Percentiles rank a stretch among this genome's conserved stretches.
phyloP scores from a whole-genome alignment of 2,113 vertebrate genomes.

The Cynocephalus volans region DNA sequence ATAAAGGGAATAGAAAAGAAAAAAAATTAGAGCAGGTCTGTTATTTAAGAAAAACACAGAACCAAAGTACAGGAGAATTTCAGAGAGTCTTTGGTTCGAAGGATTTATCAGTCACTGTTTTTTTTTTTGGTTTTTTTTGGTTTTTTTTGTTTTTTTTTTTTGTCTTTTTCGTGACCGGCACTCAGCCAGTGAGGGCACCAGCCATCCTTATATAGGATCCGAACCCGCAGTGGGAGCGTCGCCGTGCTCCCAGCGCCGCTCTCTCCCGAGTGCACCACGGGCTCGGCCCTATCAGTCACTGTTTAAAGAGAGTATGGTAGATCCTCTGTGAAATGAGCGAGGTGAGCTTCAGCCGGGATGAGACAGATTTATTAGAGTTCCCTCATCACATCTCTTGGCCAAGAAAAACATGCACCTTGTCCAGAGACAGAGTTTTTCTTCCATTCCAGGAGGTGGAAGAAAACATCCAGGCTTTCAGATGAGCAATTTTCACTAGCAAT shows the following conservation, averaged over 20 bases:
- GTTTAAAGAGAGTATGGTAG: slow-evolving; percentile 13
- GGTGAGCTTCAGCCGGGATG: slow-evolving; percentile 47
- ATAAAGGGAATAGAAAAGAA: neutral
- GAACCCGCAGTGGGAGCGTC: no score
- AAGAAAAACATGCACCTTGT: slow-evolving; percentile 65
- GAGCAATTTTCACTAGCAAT: slow-evolving; percentile 39
- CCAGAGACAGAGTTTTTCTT: slow-evolving; percentile 64
- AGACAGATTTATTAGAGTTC: slow-evolving; percentile 60
- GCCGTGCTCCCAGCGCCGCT: no score
- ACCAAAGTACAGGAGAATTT: neutral
- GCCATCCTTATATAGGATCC: no score
- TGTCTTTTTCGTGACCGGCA: no score
- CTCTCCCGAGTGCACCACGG: no score
- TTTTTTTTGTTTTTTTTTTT: no score
- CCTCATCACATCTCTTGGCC: slow-evolving; percentile 58
- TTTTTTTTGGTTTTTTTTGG: no score
- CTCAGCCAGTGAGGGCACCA: no score
- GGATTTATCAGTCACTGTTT: slow-evolving; percentile 24
- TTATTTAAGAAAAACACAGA: slow-evolving; percentile 58
- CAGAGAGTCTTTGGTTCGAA: slow-evolving; percentile 22
- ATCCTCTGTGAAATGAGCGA: slow-evolving; percentile 47
- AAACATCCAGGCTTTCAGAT: slow-evolving; percentile 42
- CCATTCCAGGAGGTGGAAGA: slow-evolving; percentile 58
- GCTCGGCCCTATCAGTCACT: neutral
- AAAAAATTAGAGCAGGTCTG: neutral